Base-by-base conservation (phyloP, 1,140 invertebrate genomes). In the Scaptomyza graminum region DNA sequence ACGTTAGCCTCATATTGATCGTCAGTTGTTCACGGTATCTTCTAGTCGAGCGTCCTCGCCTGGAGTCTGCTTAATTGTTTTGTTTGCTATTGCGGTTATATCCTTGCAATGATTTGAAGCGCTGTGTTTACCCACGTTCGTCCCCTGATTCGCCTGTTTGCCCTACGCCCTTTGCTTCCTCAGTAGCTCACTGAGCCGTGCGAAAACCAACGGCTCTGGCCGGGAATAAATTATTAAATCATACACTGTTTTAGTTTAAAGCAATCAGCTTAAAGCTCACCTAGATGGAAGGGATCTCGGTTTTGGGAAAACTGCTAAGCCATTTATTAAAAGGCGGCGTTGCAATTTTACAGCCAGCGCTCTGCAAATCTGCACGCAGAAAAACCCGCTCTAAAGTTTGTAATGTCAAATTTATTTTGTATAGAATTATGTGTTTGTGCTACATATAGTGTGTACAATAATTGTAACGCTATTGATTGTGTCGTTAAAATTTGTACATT, bases 171-270 rank as follows among this genome's bases (percentile, higher is more conserved):
- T 39, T 49, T 55, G 49, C 62, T 51, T 34, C 43, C 44, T 69
- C 64, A 47, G 60, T 65, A 75, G 34, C 49, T 74, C 72, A 69
- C 34, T 77, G 75, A 77, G 66, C 71, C 57, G 75, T 77, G 51
- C 47, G 52, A 51, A 65, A 71, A 51, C 37, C 51, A 62, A 62
- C 63, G 69, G 63, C 69, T 63, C 63, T 73, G 52, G 69, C 63
- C 59, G 46, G 63, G 69, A 76, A 76, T 76, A 76, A 76, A 76
- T 76, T 72, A 76, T 76, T 73, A 76, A 76, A 76, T 73, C 69
- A 73, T 73, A 52, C 57, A 62, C 62, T 50, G 57, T 72, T 76
- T 56, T 54, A 75, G 55, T 62, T 68, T 73, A 55, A 67, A 52
- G 69, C 69, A 52, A 64, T 60, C 61, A 66, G 56, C 57, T 73